Percentiles rank a stretch among this genome's conserved stretches.
These are phyloP conservation scores for Drosophila merina DNA, from an alignment of 2,888 invertebrate species.

Conservation along the genomic window DNA sequence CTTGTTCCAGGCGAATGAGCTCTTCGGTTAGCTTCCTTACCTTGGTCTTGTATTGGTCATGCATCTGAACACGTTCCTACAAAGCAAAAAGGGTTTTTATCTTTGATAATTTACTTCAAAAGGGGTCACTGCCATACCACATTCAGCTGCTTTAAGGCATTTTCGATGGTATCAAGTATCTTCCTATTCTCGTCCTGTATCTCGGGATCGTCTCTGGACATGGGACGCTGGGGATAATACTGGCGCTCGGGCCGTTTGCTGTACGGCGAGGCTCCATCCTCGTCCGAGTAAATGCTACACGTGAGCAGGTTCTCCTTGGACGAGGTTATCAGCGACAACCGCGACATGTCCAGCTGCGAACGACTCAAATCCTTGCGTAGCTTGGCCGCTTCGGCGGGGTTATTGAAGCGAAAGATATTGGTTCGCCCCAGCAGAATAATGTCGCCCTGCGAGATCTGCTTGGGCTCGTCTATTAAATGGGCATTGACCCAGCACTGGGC, in stretches of 20 bases:
- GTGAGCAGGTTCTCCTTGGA: conserved; percentile 88
- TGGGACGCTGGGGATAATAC: conserved; percentile 82
- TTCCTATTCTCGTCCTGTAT: conserved; percentile 88
- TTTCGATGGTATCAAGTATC: conserved; percentile 88
- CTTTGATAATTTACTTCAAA: not conserved
- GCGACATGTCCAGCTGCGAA: conserved; percentile 90
- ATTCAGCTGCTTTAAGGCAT: conserved; percentile 87
- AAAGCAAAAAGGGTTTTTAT: conserved; percentile 37
- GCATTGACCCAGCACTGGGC: conserved; percentile 94
- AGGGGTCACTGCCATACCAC: conserved; percentile 62
- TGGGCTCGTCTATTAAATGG: conserved; percentile 90
- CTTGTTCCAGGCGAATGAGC: conserved; percentile 84
- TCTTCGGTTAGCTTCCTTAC: conserved; percentile 84
- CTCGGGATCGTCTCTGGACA: conserved; percentile 86
- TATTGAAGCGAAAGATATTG: conserved; percentile 94
- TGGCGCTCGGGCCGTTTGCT: conserved; percentile 79
- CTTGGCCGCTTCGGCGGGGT: conserved; percentile 94
- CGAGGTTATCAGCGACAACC: conserved; percentile 91
- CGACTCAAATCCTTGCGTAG: conserved; percentile 89
- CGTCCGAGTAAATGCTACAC: conserved; percentile 81
- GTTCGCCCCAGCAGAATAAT: conserved; percentile 91
- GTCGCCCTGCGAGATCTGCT: conserved; percentile 92
- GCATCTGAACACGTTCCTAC: conserved; percentile 85
- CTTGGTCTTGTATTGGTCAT: conserved; percentile 83
- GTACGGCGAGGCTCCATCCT: conserved; percentile 80